Evolutionary conservation across 1,140 invertebrate species (phyloP).

Genomic region (Pemphigus obesinymphae): DNA sequence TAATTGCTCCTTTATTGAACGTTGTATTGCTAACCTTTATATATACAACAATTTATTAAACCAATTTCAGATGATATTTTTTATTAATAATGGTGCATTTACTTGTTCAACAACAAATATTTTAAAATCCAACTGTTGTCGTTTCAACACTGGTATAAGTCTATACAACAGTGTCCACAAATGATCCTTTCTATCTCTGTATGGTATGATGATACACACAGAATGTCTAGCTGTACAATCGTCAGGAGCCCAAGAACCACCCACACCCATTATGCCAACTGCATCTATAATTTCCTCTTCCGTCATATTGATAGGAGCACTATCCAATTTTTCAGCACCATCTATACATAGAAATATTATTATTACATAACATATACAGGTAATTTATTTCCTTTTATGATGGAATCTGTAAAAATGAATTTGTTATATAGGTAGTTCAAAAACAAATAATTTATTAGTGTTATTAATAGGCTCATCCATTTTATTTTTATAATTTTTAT

Average conservation of each 20-base stretch:
- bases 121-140: slow-evolving; percentile 60
- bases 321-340: slow-evolving; percentile 17
- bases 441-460: too few species aligned
- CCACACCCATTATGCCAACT: slow-evolving; percentile 44
- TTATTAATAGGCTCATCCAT: too few species aligned
- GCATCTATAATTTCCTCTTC: slow-evolving; percentile 32
- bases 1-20: slow-evolving; percentile 64
- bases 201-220: slow-evolving; percentile 61
- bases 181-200: slow-evolving; percentile 58
- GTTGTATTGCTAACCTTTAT: slow-evolving; percentile 52
- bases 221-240: slow-evolving; percentile 54
- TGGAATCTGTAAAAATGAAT: too few species aligned
- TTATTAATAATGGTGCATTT: too few species aligned
- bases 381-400: too few species aligned
- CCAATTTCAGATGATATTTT: too few species aligned
- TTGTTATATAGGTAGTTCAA: too few species aligned
- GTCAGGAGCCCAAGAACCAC: slow-evolving; percentile 55
- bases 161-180: slow-evolving; percentile 55
- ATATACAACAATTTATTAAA: background rate
- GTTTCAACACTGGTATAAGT: slow-evolving; percentile 59
- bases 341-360: too few species aligned
- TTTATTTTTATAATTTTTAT: too few species aligned
- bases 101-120: slow-evolving; percentile 64
- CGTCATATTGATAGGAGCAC: slow-evolving; percentile 22
- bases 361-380: too few species aligned